Evolutionary conservation across 2,113 vertebrate species (phyloP), one percentile per base, ranked within the genome.

Genomic region (Montifringilla adamsi): DNA sequence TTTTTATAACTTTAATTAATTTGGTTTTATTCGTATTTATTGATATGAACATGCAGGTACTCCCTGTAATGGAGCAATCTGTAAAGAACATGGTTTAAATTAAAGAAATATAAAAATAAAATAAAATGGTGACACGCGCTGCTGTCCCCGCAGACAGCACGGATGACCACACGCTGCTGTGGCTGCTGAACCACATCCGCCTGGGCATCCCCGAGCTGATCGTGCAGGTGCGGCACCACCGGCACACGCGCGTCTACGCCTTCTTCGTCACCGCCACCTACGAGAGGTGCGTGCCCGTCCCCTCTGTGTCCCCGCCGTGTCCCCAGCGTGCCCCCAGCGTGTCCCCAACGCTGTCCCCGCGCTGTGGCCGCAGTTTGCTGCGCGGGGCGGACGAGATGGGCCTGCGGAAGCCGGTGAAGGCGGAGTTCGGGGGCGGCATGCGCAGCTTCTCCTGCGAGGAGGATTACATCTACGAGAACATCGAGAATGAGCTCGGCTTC

Each of bases 101-200:
- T 19, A 31, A 53, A 53, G 19, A 31, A 31, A 53, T 20, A 53
- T 27, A 52, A 27, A 52, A 1, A 43, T 43, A 41, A 41, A 21
- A 46, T 21, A 11, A 20, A 6, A n/a, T n/a, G n/a, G n/a, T n/a
- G 43, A 11, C 7, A 2, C 1, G 15, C 1, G 10, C 8, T 1
- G 2, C 37, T 62, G 90, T 27, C 20, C 3, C 4, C 5, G 4
- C 98, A 99, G 99, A 99, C 95, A 97, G 96, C 22, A 99, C 98
- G 3, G 99, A 99, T n/a, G 99, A 99, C 97, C 99, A 99, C 98
- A 99, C 99, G 98, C 97, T 99, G 89, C 98, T 99, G 90, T 99
- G 99, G 99, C 97, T 99, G 88, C 98, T 99, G 82, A 99, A 99
- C 97, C 99, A 99, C 97, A 99, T 99, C 96, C 99, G 99, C 39